These are phyloP conservation scores for Macrotis lagotis DNA, from an alignment of 2,113 vertebrate genomes.

Conservation along the genomic window DNA sequence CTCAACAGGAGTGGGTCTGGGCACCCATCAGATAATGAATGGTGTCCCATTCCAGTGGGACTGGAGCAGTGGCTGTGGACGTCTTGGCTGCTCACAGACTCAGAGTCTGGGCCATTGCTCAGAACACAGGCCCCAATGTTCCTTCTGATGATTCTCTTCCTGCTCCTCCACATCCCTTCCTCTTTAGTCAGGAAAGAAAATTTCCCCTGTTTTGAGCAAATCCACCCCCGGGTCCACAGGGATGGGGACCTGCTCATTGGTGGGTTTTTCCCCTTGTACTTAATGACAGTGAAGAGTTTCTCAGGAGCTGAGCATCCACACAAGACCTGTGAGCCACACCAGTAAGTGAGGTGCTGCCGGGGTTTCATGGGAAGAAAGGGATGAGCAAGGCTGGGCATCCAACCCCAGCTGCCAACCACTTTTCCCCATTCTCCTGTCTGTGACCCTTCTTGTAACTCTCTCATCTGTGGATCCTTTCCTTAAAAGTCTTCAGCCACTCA, in stretches of 20 bases:
- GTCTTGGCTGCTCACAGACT: not conserved
- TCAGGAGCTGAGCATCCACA: not conserved
- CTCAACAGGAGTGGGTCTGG: not conserved
- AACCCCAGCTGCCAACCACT: not conserved
- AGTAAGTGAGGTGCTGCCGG: not conserved
- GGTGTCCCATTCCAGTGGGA: not conserved
- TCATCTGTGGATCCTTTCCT: not conserved
- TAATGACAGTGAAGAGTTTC: not conserved
- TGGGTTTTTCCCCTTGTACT: not conserved
- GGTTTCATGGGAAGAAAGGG: not conserved
- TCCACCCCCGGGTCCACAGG: not conserved
- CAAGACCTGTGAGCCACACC: not conserved
- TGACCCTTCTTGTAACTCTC: not conserved
- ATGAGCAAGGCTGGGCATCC: not conserved
- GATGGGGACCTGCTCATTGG: not conserved
- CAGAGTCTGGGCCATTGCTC: not conserved
- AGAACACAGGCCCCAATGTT: not conserved
- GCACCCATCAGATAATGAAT: not conserved
- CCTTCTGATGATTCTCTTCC: not conserved
- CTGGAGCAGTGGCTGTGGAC: not conserved
- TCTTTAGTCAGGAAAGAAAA: not conserved
- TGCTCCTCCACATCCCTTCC: not conserved
- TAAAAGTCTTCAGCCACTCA: not conserved
- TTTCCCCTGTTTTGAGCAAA: not conserved
- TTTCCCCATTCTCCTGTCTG: not conserved